Evolutionary conservation across 2,797 vertebrate species (phyloP).

Genomic region (Spea hammondii): DNA sequence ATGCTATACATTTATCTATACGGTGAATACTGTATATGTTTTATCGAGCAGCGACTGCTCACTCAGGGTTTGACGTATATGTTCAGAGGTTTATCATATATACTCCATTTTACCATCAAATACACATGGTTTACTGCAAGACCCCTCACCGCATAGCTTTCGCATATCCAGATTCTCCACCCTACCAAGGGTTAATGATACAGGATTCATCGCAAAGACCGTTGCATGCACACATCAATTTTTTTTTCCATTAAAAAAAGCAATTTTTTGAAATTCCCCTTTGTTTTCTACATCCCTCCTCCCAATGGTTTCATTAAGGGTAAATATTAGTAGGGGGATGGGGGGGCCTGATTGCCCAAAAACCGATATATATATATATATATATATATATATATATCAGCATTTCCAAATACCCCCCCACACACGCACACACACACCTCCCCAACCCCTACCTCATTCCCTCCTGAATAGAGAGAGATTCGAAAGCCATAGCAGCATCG

Average conservation of each 20-base stretch:
- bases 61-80: background rate
- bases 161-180: background rate
- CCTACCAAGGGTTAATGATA: slow-evolving; percentile 29
- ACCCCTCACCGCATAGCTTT: slow-evolving; percentile 21
- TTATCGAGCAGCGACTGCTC: background rate
- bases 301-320: slow-evolving; percentile 26
- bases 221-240: slow-evolving; percentile 21
- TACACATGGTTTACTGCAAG: background rate
- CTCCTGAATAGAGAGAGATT: slow-evolving; percentile 50
- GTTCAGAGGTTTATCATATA: background rate
- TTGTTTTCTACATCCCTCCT: slow-evolving; percentile 6
- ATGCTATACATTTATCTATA: background rate
- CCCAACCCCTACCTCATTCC: slow-evolving; percentile 47
- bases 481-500: slow-evolving; percentile 54
- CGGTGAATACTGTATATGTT: slow-evolving; percentile 6
- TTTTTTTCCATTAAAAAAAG: slow-evolving; percentile 28
- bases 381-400: slow-evolving; percentile 34
- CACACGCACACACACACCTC: background rate
- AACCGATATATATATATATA: slow-evolving; percentile 63
- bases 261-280: slow-evolving; percentile 12
- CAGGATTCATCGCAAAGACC: slow-evolving; percentile 3
- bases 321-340: background rate
- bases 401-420: background rate
- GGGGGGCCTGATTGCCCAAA: slow-evolving; percentile 83
- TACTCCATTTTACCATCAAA: slow-evolving; percentile 39